phyloP scores from a whole-genome alignment of 2,113 vertebrate genomes.

The Arvicanthis niloticus region DNA sequence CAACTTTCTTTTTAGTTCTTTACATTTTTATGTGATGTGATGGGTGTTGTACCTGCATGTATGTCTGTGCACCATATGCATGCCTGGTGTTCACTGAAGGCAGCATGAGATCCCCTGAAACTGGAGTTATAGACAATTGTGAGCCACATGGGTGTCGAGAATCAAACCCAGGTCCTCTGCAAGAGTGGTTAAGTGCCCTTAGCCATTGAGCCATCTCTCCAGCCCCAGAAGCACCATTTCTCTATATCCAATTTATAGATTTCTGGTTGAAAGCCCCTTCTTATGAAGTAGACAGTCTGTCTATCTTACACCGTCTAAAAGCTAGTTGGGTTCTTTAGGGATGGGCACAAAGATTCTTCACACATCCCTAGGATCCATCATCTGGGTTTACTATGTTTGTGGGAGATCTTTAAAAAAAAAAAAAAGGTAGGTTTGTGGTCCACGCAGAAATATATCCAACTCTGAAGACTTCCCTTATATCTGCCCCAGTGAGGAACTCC shows the following conservation, averaged over 20 bases:
- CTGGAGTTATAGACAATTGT: not conserved
- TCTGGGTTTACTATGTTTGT: conserved; percentile 43
- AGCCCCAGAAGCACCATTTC: not conserved
- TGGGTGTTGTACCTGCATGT: not conserved
- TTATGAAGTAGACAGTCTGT: not conserved
- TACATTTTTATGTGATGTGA: not conserved
- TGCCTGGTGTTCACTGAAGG: not conserved
- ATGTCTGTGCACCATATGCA: not conserved
- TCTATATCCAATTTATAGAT: not conserved
- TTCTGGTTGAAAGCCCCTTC: not conserved
- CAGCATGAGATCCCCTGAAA: not conserved
- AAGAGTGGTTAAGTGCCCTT: not conserved
- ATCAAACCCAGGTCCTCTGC: not conserved
- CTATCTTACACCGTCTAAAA: not conserved
- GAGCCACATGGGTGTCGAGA: not conserved
- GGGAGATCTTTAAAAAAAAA: conserved; percentile 4
- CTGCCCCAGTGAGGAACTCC: conserved; percentile 64
- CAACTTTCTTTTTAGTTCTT: not conserved
- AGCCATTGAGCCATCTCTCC: not conserved
- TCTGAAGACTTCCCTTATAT: conserved; percentile 83
- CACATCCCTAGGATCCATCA: not conserved
- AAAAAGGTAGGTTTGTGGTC: conserved; percentile 47
- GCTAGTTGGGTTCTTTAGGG: not conserved
- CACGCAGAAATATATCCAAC: conserved; percentile 72
- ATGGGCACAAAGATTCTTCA: not conserved